These are phyloP conservation scores for Sebastolobus alascanus DNA, from an alignment of 2,797 vertebrate species.

Conservation along the genomic window DNA sequence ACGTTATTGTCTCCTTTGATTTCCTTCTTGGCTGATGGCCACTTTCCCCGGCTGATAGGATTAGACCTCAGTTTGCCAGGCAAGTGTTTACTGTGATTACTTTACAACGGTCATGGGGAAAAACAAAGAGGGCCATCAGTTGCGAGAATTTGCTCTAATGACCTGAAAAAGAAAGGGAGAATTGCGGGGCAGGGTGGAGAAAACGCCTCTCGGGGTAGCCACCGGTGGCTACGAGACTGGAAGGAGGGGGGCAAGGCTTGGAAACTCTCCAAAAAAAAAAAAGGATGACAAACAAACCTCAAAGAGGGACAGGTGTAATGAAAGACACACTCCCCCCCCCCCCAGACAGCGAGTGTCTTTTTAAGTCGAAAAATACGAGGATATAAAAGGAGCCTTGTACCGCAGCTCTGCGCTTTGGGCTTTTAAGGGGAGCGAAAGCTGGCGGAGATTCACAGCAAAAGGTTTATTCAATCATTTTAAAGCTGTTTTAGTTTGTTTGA, in stretches of 20 bases:
- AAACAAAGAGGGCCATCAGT: conserved; percentile 64
- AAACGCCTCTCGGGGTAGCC: conserved; percentile 47
- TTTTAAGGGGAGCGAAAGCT: conserved; percentile 34
- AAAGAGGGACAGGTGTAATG: conserved; percentile 67
- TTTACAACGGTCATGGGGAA: conserved; percentile 54
- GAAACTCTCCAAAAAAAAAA: conserved; percentile 54
- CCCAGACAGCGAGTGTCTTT: conserved; percentile 60
- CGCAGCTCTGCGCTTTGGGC: conserved; percentile 26
- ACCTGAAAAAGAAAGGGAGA: conserved; percentile 66
- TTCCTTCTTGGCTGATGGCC: conserved; percentile 67
- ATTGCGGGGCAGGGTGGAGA: conserved; percentile 42
- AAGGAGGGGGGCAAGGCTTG: conserved; percentile 45
- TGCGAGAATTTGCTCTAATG: conserved; percentile 66
- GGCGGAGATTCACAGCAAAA: conserved; percentile 42
- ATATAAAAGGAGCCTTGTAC: conserved; percentile 28
- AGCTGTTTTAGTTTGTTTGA: conserved; percentile 45
- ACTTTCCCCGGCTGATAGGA: conserved; percentile 73
- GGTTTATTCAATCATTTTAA: conserved; percentile 50
- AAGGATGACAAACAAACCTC: conserved; percentile 60
- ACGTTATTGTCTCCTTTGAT: conserved; percentile 59
- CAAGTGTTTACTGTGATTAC: conserved; percentile 72
- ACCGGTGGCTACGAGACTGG: conserved; percentile 39
- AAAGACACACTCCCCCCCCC: conserved; percentile 58
- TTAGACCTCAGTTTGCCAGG: conserved; percentile 70
- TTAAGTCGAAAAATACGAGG: conserved; percentile 7